Base-by-base conservation (phyloP, 2,888 invertebrate species). In the Smittia sp. region DNA sequence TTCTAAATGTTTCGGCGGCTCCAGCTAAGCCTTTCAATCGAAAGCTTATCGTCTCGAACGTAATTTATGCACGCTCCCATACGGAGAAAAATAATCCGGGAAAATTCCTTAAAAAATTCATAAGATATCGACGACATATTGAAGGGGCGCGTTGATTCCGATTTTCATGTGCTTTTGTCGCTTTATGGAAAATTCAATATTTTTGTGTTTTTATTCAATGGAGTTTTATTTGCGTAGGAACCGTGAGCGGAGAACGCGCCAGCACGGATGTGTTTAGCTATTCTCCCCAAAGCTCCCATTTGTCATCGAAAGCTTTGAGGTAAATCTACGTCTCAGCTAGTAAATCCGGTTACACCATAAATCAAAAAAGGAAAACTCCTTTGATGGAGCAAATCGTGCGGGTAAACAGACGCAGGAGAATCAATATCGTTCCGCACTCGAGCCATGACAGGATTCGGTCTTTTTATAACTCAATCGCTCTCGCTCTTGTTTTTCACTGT, bases 101-200 rank as follows among this genome's bases (percentile, higher is more conserved):
- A 9, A 46, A 46, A 46, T 46, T 3, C 46, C 46, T 46, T 58
- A 58, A 58, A 58, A 58, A 13, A 58, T 58, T 58, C 58, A 58
- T 58, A 58, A 15, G 46, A 46, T 46, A 46, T 46, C 46, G 46
- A 18, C 58, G 18, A 58, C 20, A 58, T 22, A 58, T 18, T 58
- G 58, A 18, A 22, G 18, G 58, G 18, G 3, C 3, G 13, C 58
- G 9, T 58, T 7, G 22, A 11, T 22, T 58, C 22, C 22, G 13
- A 0, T 62, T 22, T 63, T n/a, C 25, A n/a, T 46, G 46, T 15
- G 46, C 15, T 46, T 11, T 46, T 46, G 11, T 46, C 62, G 24
- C n/a, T 20, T 66, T 38, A 68, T 68, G 46, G 32, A 22, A 41
- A 68, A 46, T 68, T 68, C 68, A 68, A 68, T 68, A 68, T 68